phyloP scores from a whole-genome alignment of 1,140 invertebrate genomes.

The Himalopsyche phryganea region DNA sequence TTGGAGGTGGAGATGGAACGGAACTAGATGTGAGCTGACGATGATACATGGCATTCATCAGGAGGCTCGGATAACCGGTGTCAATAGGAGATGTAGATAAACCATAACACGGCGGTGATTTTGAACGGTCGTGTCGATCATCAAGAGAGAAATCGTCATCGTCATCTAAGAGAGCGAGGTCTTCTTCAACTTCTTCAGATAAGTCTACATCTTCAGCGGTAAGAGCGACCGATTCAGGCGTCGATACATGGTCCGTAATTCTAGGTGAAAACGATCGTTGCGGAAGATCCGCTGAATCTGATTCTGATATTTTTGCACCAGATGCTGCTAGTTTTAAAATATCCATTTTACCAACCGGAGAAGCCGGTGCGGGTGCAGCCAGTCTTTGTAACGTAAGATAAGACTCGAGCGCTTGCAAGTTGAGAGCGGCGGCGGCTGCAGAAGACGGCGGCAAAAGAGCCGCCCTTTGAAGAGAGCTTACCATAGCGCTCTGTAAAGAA shows the following conservation, averaged over 20 bases:
- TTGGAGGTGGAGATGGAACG: constrained; percentile 41
- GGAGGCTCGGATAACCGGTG: constrained; percentile 56
- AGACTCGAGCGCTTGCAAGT: constrained; percentile 77
- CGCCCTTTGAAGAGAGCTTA: constrained; percentile 70
- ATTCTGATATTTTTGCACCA: constrained; percentile 57
- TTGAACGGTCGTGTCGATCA: constrained; percentile 47
- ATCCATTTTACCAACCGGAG: constrained; percentile 44
- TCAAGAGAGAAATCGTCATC: constrained; percentile 55
- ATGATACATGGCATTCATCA: constrained; percentile 60
- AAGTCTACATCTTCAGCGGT: constrained; percentile 57
- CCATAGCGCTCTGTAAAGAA: constrained; percentile 72
- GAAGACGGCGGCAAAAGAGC: constrained; percentile 72
- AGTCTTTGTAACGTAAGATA: constrained; percentile 76
- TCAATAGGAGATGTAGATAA: constrained; percentile 52
- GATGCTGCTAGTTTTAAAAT: constrained; percentile 57
- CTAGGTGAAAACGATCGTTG: constrained; percentile 44
- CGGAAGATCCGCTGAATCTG: constrained; percentile 49
- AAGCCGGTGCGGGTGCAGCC: constrained; percentile 48
- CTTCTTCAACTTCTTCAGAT: constrained; percentile 60
- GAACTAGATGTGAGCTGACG: constrained; percentile 51
- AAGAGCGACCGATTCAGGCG: constrained; percentile 46
- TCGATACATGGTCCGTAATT: constrained; percentile 47
- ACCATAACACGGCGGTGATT: constrained; percentile 44
- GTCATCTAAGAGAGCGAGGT: constrained; percentile 56
- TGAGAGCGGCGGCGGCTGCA: constrained; percentile 72